Percentiles rank a stretch among this genome's conserved stretches.
These are phyloP conservation scores for Chrysolina haemoptera DNA, from an alignment of 2,888 invertebrate species.

Conservation along the genomic window DNA sequence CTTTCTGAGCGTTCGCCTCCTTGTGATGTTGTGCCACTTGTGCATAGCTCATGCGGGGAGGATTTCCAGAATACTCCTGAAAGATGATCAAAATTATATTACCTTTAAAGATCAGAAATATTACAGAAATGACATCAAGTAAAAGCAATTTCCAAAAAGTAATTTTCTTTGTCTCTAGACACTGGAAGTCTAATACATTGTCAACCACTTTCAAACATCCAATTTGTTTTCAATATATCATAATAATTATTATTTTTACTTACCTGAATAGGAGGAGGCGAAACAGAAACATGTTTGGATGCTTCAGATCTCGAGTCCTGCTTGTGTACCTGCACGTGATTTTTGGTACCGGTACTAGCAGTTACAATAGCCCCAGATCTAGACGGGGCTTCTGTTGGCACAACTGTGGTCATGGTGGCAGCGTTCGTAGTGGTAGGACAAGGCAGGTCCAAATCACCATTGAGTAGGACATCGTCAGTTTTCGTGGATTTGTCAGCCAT, in stretches of 20 bases:
- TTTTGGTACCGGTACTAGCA: slow-evolving; percentile 58
- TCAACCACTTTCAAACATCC: too few relatives aligned
- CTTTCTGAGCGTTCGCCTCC: slow-evolving; percentile 67
- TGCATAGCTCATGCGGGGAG: slow-evolving; percentile 75
- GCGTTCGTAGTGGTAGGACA: slow-evolving; percentile 71
- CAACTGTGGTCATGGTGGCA: slow-evolving; percentile 72
- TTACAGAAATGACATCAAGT: too few relatives aligned
- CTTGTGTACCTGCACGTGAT: slow-evolving; percentile 46
- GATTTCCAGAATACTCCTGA: slow-evolving; percentile 57
- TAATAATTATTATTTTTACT: slow-evolving; percentile 20
- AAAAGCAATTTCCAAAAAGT: too few relatives aligned
- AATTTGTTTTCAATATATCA: too few relatives aligned
- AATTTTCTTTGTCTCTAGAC: too few relatives aligned
- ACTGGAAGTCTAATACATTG: too few relatives aligned
- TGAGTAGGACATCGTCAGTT: slow-evolving; percentile 73
- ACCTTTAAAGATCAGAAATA: too few relatives aligned
- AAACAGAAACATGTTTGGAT: slow-evolving; percentile 38
- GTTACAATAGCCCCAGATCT: slow-evolving; percentile 57
- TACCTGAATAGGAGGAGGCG: slow-evolving; percentile 46
- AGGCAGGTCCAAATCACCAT: slow-evolving; percentile 60
- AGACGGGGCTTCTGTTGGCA: slow-evolving; percentile 60
- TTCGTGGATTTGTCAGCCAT: slow-evolving; percentile 81
- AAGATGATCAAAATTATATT: slow-evolving; percentile 12
- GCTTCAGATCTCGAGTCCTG: slow-evolving; percentile 53
- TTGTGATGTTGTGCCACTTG: slow-evolving; percentile 79